These are phyloP conservation scores for Drosophila tani DNA, from an alignment of 1,140 invertebrate species.

Conservation along the genomic window DNA sequence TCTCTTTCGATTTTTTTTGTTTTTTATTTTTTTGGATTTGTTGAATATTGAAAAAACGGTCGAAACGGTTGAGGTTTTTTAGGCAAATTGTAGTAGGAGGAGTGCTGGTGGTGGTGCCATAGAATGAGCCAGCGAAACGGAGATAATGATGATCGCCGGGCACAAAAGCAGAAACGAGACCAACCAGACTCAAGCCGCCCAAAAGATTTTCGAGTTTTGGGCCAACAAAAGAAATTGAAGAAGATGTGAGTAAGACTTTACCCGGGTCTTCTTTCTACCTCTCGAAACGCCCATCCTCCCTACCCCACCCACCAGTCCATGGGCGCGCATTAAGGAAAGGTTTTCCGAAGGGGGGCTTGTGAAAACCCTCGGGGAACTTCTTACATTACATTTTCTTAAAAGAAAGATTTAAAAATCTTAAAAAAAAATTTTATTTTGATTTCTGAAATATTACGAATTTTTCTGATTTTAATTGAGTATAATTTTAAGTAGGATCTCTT, in stretches of 20 bases:
- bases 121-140: conserved; percentile 80
- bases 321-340: not conserved
- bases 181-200: conserved; percentile 62
- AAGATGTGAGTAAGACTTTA: conserved; percentile 31
- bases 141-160: conserved; percentile 79
- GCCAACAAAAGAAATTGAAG: conserved; percentile 60
- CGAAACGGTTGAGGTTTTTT: conserved; percentile 81
- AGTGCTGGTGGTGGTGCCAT: conserved; percentile 56
- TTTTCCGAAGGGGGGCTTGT: not conserved
- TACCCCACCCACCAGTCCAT: conserved; percentile 24
- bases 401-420: no score
- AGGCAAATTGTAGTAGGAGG: conserved; percentile 82
- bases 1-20: conserved; percentile 21
- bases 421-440: no score
- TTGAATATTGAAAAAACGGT: conserved; percentile 83
- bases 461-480: no score
- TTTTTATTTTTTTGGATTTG: conserved; percentile 48
- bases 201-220: conserved; percentile 60
- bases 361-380: no score
- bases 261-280: conserved; percentile 13
- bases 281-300: conserved; percentile 7
- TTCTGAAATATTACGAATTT: no score
- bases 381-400: no score
- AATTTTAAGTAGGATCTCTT: no score
- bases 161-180: conserved; percentile 61